These are phyloP conservation scores for Sciurus carolinensis DNA, from an alignment of 2,797 vertebrate species.

Conservation along the genomic window DNA sequence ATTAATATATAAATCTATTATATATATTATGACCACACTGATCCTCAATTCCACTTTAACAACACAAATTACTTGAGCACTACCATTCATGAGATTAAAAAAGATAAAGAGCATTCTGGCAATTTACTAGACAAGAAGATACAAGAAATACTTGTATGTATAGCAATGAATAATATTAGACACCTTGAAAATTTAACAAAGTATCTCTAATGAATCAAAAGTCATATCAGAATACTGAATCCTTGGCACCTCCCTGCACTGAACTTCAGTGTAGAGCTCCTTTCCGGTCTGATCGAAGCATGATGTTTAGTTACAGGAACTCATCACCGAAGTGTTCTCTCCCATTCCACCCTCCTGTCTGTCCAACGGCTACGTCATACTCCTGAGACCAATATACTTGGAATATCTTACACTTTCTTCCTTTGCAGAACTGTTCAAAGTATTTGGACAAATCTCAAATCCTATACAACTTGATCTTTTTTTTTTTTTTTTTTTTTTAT, in stretches of 20 bases:
- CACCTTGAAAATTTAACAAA: background rate
- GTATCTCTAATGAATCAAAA: background rate
- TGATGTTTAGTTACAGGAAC: background rate
- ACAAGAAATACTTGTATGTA: background rate
- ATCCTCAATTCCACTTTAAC: background rate
- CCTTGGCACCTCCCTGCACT: background rate
- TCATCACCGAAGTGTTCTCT: too few relatives aligned
- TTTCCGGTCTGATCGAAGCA: background rate
- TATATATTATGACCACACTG: background rate
- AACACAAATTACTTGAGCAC: background rate
- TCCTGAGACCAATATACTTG: fast-evolving
- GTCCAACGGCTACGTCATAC: background rate
- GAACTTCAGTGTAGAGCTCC: background rate
- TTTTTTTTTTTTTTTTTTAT: background rate
- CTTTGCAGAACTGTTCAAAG: background rate
- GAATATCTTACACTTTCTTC: background rate
- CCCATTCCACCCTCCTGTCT: fast-evolving
- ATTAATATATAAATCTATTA: too few relatives aligned
- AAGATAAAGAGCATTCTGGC: background rate
- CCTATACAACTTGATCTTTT: background rate
- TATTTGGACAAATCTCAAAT: background rate
- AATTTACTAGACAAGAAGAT: background rate
- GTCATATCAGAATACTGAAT: background rate
- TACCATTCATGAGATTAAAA: background rate
- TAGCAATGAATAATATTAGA: background rate